Base-by-base conservation (phyloP, 1,140 invertebrate species). In the Brachionus asplanchnoidis region DNA sequence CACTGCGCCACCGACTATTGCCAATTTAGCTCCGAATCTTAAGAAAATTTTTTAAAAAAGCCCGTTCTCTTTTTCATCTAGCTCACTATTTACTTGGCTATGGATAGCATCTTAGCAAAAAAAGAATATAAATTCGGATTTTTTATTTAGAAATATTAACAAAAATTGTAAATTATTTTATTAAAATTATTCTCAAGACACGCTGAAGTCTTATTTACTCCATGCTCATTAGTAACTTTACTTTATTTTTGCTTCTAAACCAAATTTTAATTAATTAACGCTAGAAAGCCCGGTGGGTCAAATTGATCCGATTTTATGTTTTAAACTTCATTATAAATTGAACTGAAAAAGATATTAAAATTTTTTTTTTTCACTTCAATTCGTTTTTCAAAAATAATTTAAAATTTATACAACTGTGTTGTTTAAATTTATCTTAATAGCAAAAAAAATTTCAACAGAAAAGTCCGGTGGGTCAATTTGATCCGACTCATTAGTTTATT, bases 11-110 rank as follows among this genome's bases (percentile, higher is more conserved):
- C 79, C 50, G 8, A 82, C 79, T 32, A 82, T 82, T 14, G 79
- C 79, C 42, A 82, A 23, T 28, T 82, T 82, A 82, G 79, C 50
- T 44, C n/a, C 79, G n/a, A 82, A 44, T 82, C 79, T 82, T 50
- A 26, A 32, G 12, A 82, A 20, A 20, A 32, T 44, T 20, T 11
- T 12, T 65, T 82, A 14, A 65, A 65, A 14, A 82, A 42, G 23
- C 1, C 40, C 66, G n/a, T n/a, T 36, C 60, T 70, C 23, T 70
- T 9, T 70, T 70, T 70, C n/a, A 14, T 26, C n/a, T 11, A 40
- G 11, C 28, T 70, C 26, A 36, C 66, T 36, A 36, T 70, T 70
- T 70, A 70, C 36, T 40, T 70, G n/a, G 36, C 66, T 40, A 70
- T 70, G 23, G 53, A 60, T 20, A 60, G 53, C 53, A 60, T 60